A percentile compares a stretch with the other conserved stretches of the same genome.
Conservation (phyloP, 30 jellyfish, hydroid and myxozoan species). For the Hydractinia echinata region DNA sequence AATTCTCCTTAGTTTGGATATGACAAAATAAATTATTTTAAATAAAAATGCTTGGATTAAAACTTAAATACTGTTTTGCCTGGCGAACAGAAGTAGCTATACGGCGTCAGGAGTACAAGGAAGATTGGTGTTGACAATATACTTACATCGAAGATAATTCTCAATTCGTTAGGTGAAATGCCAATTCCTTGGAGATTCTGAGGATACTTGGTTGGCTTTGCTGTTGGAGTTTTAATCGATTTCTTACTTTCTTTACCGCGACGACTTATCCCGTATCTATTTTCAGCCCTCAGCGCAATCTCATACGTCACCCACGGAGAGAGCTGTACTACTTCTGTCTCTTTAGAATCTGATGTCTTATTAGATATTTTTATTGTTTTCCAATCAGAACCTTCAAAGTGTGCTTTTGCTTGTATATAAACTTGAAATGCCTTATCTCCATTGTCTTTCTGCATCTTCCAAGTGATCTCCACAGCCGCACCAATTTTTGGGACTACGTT, state of each 20-base stretch:
- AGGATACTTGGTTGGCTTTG: slow-evolving; percentile 80
- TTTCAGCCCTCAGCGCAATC: slow-evolving; percentile 72
- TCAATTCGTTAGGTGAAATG: slow-evolving; percentile 86
- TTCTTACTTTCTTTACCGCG: slow-evolving; percentile 81
- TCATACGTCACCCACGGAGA: slow-evolving; percentile 92
- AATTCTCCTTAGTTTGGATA: too few species aligned
- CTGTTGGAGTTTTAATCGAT: slow-evolving; percentile 77
- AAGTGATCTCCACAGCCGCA: slow-evolving; percentile 39
- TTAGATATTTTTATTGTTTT: slow-evolving; percentile 41
- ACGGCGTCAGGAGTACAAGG: too few species aligned
- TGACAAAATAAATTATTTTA: too few species aligned
- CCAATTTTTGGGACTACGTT: slow-evolving; percentile 45
- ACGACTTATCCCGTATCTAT: slow-evolving; percentile 80
- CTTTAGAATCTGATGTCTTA: slow-evolving; percentile 50
- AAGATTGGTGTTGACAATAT: too few species aligned
- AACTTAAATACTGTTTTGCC: too few species aligned
- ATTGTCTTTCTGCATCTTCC: slow-evolving; percentile 96
- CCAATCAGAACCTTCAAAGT: slow-evolving; percentile 53
- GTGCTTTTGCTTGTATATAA: slow-evolving; percentile 67
- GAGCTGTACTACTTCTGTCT: slow-evolving; percentile 49
- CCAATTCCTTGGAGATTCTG: slow-evolving; percentile 60
- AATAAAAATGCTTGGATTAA: too few species aligned
- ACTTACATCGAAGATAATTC: slow-evolving; percentile 72
- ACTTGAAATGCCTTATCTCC: slow-evolving; percentile 70
- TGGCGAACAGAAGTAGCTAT: too few species aligned